Conservation (phyloP, 2,797 vertebrate species). For the Argentina silus region DNA sequence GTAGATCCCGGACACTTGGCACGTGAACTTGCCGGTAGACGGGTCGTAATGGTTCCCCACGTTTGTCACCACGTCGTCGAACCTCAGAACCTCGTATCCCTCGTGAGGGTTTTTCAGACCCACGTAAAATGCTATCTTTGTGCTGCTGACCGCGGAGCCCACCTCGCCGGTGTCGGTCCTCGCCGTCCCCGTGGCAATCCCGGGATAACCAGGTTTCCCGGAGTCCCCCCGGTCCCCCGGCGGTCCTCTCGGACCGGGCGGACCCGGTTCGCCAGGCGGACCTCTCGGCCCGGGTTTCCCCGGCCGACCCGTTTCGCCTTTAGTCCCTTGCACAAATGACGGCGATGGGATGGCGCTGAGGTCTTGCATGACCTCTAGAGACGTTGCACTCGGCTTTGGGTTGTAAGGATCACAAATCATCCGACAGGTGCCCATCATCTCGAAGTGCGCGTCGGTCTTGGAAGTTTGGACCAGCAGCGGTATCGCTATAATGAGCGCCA, state of each 20-base stretch:
- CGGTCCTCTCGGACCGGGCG: slow-evolving; percentile 85
- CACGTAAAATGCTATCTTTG: slow-evolving; percentile 92
- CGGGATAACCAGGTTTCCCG: slow-evolving; percentile 75
- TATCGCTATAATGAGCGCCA: slow-evolving; percentile 82
- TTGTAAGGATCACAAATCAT: slow-evolving; percentile 93
- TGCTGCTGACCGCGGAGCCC: slow-evolving; percentile 72
- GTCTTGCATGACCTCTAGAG: slow-evolving; percentile 88
- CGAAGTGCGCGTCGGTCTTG: slow-evolving; percentile 83
- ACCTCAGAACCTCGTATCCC: slow-evolving; percentile 91
- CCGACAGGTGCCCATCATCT: slow-evolving; percentile 93
- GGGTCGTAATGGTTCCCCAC: slow-evolving; percentile 91
- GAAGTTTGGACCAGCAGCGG: slow-evolving; percentile 83
- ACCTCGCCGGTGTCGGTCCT: slow-evolving; percentile 76
- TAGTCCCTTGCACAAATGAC: slow-evolving; percentile 83
- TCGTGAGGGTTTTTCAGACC: slow-evolving; percentile 93
- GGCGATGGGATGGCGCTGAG: slow-evolving; percentile 80
- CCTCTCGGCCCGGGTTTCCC: slow-evolving; percentile 88
- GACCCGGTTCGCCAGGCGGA: slow-evolving; percentile 85
- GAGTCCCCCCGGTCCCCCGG: slow-evolving; percentile 82
- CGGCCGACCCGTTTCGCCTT: slow-evolving; percentile 84
- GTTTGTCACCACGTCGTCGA: slow-evolving; percentile 94
- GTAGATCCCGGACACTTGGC: slow-evolving; percentile 90
- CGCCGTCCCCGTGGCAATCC: slow-evolving; percentile 71
- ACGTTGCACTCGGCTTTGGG: slow-evolving; percentile 77
- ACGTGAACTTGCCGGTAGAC: slow-evolving; percentile 90